These are phyloP conservation scores for Papilio dardanus DNA, from an alignment of 1,140 invertebrate species.

Conservation along the genomic window DNA sequence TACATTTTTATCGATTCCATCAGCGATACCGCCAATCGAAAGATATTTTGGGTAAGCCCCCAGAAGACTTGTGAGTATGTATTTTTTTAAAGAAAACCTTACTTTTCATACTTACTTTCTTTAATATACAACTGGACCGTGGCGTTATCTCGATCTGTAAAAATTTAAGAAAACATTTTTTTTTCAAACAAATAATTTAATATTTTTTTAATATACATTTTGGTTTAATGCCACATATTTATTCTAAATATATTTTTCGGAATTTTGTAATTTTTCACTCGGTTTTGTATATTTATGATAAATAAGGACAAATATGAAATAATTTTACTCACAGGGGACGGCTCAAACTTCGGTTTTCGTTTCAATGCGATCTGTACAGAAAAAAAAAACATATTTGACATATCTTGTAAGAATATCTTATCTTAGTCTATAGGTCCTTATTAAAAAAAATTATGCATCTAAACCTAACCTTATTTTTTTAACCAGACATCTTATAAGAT, in stretches of 20 bases:
- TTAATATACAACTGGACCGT: slow-evolving; percentile 60
- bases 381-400: background rate
- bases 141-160: slow-evolving; percentile 62
- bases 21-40: too few relatives aligned
- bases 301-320: too few relatives aligned
- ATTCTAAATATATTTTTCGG: too few relatives aligned
- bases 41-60: too few relatives aligned
- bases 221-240: too few relatives aligned
- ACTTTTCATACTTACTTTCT: slow-evolving; percentile 52
- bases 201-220: too few relatives aligned
- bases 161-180: background rate
- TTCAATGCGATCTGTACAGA: slow-evolving; percentile 29
- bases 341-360: slow-evolving; percentile 26
- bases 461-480: background rate
- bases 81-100: background rate
- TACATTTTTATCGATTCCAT: too few relatives aligned
- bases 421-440: background rate
- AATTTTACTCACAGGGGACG: slow-evolving; percentile 28
- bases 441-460: background rate
- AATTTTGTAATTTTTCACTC: too few relatives aligned
- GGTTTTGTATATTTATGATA: too few relatives aligned
- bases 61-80: too few relatives aligned
- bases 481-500: too few relatives aligned
- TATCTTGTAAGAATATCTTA: background rate
- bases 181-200: too few relatives aligned